Conservation (phyloP, 2,113 vertebrate species). For the Leucopternis melanops region DNA sequence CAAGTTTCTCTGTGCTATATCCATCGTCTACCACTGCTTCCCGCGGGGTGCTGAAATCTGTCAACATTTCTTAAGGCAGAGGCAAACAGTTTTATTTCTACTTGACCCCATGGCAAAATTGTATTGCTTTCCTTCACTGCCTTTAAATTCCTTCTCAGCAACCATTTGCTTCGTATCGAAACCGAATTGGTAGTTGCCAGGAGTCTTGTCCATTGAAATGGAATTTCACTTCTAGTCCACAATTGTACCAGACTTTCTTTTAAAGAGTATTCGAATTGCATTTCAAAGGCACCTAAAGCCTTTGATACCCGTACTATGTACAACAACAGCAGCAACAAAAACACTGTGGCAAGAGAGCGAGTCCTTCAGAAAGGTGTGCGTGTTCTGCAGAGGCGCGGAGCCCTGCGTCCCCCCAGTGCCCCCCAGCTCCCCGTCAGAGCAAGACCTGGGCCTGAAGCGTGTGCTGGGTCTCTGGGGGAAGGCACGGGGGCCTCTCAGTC, state of each 20-base stretch:
- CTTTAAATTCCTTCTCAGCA: not conserved
- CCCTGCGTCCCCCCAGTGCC: too few species aligned
- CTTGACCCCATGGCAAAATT: not conserved
- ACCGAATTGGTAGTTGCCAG: not conserved
- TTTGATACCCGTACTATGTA: not conserved
- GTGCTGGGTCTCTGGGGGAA: not conserved
- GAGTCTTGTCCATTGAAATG: not conserved
- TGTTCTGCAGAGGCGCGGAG: not conserved
- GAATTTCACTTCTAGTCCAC: not conserved
- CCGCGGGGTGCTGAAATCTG: not conserved
- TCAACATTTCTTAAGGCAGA: slow-evolving; percentile 23
- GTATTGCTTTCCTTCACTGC: not conserved
- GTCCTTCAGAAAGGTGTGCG: not conserved
- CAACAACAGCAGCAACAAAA: not conserved
- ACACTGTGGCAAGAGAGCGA: fast-evolving
- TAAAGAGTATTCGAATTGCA: not conserved
- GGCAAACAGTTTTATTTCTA: slow-evolving; percentile 29
- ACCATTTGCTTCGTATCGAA: not conserved
- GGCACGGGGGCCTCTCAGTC: not conserved
- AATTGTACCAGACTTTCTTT: not conserved
- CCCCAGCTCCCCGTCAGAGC: not conserved
- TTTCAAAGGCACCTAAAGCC: not conserved
- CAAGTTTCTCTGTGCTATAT: not conserved
- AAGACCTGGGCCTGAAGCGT: not conserved
- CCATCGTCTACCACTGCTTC: not conserved